These are phyloP conservation scores for Amazona guildingii DNA, from an alignment of 2,113 vertebrate genomes.

Conservation along the genomic window DNA sequence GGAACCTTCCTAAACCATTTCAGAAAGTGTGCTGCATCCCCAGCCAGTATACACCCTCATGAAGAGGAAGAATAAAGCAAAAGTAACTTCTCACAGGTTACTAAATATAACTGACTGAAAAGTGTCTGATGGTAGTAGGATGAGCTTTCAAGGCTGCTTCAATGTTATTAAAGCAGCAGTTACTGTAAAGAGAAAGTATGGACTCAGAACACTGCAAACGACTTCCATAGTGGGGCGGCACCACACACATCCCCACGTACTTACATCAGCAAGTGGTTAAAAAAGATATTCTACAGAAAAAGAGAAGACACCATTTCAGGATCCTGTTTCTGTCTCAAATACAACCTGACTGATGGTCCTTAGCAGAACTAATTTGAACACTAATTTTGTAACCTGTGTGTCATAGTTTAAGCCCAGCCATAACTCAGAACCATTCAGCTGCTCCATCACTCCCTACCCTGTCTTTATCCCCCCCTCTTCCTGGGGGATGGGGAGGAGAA, in stretches of 20 bases:
- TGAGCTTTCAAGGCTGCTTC: neutral
- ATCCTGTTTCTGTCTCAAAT: neutral
- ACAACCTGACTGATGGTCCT: neutral
- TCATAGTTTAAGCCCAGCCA: too few species aligned
- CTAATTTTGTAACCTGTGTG: neutral
- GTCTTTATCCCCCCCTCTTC: too few species aligned
- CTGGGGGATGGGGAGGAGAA: too few species aligned
- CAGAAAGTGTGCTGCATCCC: neutral
- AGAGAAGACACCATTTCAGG: neutral
- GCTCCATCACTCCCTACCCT: too few species aligned
- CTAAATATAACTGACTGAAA: neutral
- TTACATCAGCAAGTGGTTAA: neutral
- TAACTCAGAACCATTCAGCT: too few species aligned
- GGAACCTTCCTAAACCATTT: neutral
- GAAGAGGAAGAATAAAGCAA: neutral
- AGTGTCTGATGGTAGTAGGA: neutral
- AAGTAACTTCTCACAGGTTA: neutral
- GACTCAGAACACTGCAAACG: neutral
- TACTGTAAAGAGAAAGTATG: neutral
- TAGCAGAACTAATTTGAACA: neutral
- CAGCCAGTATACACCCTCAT: neutral
- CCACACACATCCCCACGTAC: neutral
- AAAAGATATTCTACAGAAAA: neutral
- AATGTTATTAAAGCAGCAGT: neutral
- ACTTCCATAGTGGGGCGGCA: neutral